These are phyloP conservation scores for Thaleichthys pacificus DNA, from an alignment of 2,797 vertebrate species.

Conservation along the genomic window DNA sequence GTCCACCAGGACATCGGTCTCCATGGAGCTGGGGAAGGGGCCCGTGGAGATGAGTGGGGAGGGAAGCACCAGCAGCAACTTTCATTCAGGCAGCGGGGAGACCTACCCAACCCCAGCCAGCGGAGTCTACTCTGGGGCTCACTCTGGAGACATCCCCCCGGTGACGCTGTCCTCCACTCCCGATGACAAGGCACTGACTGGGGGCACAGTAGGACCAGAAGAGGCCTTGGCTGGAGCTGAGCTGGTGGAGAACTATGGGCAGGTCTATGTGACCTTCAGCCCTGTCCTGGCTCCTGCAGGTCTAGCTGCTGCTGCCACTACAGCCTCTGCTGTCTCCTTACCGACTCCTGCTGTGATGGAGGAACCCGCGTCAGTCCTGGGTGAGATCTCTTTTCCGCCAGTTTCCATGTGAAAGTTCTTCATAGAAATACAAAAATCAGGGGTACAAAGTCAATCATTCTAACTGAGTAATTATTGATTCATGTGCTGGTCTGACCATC, in stretches of 20 bases:
- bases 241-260: conserved; percentile 51
- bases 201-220: conserved; percentile 51
- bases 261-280: conserved; percentile 24
- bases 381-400: conserved; percentile 60
- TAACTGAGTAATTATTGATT: neutral
- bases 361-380: conserved; percentile 50
- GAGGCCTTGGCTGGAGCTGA: conserved; percentile 56
- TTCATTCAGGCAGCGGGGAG: conserved; percentile 58
- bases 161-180: conserved; percentile 53
- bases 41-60: conserved; percentile 67
- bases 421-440: neutral
- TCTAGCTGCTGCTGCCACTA: conserved; percentile 43
- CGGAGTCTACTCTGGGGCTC: conserved; percentile 55
- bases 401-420: neutral
- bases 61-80: conserved; percentile 51
- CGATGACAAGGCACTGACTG: conserved; percentile 61
- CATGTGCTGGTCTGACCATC: neutral
- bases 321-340: conserved; percentile 33
- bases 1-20: conserved; percentile 60
- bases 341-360: conserved; percentile 34
- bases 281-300: conserved; percentile 40
- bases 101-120: conserved; percentile 48
- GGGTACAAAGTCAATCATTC: too few relatives aligned
- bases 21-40: conserved; percentile 76
- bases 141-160: conserved; percentile 56